Base-by-base conservation (phyloP, 2,888 invertebrate species). In the Litoditis marina region DNA sequence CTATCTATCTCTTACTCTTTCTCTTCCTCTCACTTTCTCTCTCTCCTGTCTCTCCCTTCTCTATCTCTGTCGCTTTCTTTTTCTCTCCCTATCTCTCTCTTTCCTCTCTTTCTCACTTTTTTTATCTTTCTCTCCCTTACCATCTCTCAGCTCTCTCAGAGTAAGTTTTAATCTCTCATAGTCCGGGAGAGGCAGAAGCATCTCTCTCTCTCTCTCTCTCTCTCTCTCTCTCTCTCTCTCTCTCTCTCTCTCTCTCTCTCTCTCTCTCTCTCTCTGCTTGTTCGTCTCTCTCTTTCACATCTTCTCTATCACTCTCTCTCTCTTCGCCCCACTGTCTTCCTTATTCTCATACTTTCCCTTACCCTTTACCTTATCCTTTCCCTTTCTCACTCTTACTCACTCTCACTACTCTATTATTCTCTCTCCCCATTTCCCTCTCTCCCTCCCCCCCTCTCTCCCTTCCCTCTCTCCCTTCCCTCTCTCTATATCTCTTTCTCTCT, bases 121-220 rank as follows among this genome's bases (percentile, higher is more conserved):
- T 28, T 27, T 7, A 19, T 7, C 49, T 49, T 22, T 49, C 30
- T 28, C 2, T 25, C 30, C 4, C 49, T 4, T 22, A 4, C 25
- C 22, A 19, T 49, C 49, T 7, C 25, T 28, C 49, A 22, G 16
- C 27, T 27, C 16, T 16, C 4, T n/a, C n/a, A n/a, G n/a, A n/a
- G n/a, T n/a, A n/a, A n/a, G n/a, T n/a, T n/a, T n/a, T n/a, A n/a
- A n/a, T n/a, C n/a, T n/a, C n/a, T n/a, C n/a, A n/a, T n/a, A n/a
- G n/a, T n/a, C n/a, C n/a, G n/a, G n/a, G n/a, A n/a, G n/a, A n/a
- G n/a, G n/a, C n/a, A n/a, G n/a, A n/a, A n/a, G n/a, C n/a, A n/a
- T n/a, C n/a, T n/a, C n/a, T 56, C 46, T 57, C 55, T 47, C 47
- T 49, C 34, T n/a, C 47, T 60, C 42, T 27, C 44, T 52, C 46